Base-by-base conservation (phyloP, 2,888 invertebrate species). In the Orthonevra nobilis region DNA sequence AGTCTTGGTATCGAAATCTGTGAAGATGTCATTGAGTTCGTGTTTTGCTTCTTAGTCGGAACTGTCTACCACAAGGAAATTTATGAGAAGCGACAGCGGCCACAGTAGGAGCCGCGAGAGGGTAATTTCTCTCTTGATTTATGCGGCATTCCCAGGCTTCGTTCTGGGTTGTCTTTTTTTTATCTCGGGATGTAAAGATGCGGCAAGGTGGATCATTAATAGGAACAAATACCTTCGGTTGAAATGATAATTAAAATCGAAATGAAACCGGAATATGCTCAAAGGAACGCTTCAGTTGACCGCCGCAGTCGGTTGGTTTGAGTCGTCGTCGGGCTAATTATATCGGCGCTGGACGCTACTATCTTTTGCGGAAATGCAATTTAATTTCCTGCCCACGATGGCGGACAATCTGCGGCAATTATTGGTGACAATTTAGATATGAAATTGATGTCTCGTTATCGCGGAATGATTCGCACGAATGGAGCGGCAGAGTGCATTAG, bases 401-500 rank as follows among this genome's bases (percentile, higher is more conserved):
- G 34, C 7, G 40, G 12, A 12, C 34, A 48, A 64, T 70, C 63
- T 56, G 10, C 19, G 2, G 75, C 70, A 75, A 50, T 70, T 69
- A 75, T 75, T 69, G 69, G 56, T 34, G 69, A 70, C 75, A 75
- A 75, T 75, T 69, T 75, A 69, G 75, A 75, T 69, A 75, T 63
- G 63, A 70, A 70, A 56, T 38, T 70, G 69, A 69, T 42, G 48
- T 42, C 28, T 36, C 42, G 30, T 56, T 70, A 69, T 69, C 75
- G 38, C 23, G 12, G 14, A 6, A 56, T 50, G 69, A 70, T 63
- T 69, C 36, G 63, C 48, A 26, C 56, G 48, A 56, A 63, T 63
- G 36, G 42, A 69, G 69, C 50, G 34, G n/a, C n/a, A n/a, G 56
- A 70, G 56, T 75, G 75, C 75, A 70, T 70, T 75, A 56, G 23